Evolutionary conservation across 1,140 invertebrate genomes (phyloP), one percentile per base, ranked within the genome.

Genomic region (Pseudomyrmex cubaensis): DNA sequence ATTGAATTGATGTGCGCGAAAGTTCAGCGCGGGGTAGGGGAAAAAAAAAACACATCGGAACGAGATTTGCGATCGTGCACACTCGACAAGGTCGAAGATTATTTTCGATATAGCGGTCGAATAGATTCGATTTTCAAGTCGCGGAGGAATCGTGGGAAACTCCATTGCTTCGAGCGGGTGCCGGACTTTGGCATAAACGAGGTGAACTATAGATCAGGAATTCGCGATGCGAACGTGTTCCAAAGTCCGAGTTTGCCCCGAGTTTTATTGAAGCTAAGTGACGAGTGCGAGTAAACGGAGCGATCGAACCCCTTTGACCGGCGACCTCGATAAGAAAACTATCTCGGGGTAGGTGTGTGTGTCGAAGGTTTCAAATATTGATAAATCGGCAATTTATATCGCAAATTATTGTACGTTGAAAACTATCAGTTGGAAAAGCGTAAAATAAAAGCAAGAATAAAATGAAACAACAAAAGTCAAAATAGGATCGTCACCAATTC

Each of bases 121-220:
- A 35, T 35, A 35, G 54, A 13, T 80, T 80, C 76, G 66, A 80
- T 80, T 80, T 80, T 80, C 76, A 80, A 80, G 66, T 66, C 54
- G n/a, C 3, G 54, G 64, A 35, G 35, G 35, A 35, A 35, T 35
- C 76, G 76, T 80, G 76, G 66, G 76, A 80, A 35, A 80, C 54
- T 72, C 57, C n/a, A 72, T 80, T 48, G 44, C 44, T 59, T 80
- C 66, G 44, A 80, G n/a, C 76, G 54, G 76, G 22, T 80, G 76
- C 66, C 76, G 66, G 76, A 80, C 76, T 72, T 80, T 20, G 66
- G 76, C 66, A 80, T 80, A 80, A 80, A 80, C 54, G 76, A 80
- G 76, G 76, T 80, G 76, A 80, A 72, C 76, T 80, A 80, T 80
- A 80, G 76, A 46, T 72, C 59, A 80, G 56, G 66, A 66, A 64